A percentile compares a stretch with the other conserved stretches of the same genome.
phyloP scores from a whole-genome alignment of 2,113 vertebrate species.

The Aythya baeri region DNA sequence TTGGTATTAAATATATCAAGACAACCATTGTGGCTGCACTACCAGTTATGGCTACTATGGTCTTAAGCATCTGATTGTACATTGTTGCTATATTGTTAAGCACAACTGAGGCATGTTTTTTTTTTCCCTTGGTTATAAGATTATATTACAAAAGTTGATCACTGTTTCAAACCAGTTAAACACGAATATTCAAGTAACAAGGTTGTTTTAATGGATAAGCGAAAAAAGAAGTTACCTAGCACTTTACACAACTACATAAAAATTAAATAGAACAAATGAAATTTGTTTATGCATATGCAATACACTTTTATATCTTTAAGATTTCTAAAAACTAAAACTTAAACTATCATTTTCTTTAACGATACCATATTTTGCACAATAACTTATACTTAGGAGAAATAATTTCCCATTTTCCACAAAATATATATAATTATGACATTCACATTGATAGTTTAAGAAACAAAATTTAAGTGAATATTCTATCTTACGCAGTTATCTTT shows the following conservation, averaged over 20 bases:
- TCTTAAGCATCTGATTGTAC: conserved; percentile 49
- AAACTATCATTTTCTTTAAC: conserved; percentile 79
- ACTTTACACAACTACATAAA: conserved; percentile 79
- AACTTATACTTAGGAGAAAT: conserved; percentile 84
- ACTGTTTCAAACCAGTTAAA: conserved; percentile 72
- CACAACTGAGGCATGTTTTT: conserved; percentile 28
- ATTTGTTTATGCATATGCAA: conserved; percentile 79
- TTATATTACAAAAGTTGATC: conserved; percentile 60
- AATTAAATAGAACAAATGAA: conserved; percentile 85
- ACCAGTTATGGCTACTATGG: conserved; percentile 44
- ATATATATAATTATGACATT: conserved; percentile 86
- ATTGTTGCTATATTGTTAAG: conserved; percentile 32
- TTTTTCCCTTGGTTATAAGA: conserved; percentile 56
- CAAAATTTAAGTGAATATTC: conserved; percentile 77
- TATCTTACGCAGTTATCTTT: conserved; percentile 61
- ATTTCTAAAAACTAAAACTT: conserved; percentile 82
- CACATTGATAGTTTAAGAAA: conserved; percentile 83
- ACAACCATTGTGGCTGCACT: neutral
- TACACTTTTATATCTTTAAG: conserved; percentile 81
- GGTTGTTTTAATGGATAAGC: conserved; percentile 72
- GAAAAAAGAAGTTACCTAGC: conserved; percentile 69
- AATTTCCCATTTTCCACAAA: conserved; percentile 79
- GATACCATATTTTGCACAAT: conserved; percentile 83
- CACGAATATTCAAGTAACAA: conserved; percentile 83
- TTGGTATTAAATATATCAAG: neutral